Evolutionary conservation across 2,888 invertebrate genomes (phyloP).

Genomic region (Netelia fuscicornis): DNA sequence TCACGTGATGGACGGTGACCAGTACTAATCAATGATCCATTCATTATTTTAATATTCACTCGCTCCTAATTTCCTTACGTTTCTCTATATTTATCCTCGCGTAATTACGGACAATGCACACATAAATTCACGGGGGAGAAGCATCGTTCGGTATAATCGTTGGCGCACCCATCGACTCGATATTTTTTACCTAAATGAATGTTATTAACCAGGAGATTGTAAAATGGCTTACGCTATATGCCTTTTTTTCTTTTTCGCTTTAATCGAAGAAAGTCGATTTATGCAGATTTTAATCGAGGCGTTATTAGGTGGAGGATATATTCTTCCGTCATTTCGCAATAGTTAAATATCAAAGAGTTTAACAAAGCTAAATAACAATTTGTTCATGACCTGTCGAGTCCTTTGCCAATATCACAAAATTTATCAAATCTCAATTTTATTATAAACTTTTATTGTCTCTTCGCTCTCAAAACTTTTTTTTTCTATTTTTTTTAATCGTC

Average conservation of each 20-base stretch:
- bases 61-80: background rate
- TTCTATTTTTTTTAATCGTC: too few species aligned
- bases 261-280: background rate
- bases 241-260: background rate
- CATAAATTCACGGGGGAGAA: background rate
- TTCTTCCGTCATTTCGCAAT: background rate
- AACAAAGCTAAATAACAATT: background rate
- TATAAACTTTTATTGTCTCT: too few species aligned
- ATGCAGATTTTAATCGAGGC: background rate
- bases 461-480: too few species aligned
- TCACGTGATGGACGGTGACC: background rate
- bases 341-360: background rate
- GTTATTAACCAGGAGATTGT: background rate
- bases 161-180: background rate
- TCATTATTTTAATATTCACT: background rate
- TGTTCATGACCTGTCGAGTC: background rate
- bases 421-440: too few species aligned
- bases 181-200: background rate
- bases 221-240: background rate
- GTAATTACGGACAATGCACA: background rate
- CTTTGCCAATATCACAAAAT: background rate
- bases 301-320: background rate
- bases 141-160: background rate
- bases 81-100: background rate
- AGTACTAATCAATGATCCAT: slow-evolving; percentile 4